phyloP scores from a whole-genome alignment of 2,888 invertebrate species.

The Aelia acuminata region DNA sequence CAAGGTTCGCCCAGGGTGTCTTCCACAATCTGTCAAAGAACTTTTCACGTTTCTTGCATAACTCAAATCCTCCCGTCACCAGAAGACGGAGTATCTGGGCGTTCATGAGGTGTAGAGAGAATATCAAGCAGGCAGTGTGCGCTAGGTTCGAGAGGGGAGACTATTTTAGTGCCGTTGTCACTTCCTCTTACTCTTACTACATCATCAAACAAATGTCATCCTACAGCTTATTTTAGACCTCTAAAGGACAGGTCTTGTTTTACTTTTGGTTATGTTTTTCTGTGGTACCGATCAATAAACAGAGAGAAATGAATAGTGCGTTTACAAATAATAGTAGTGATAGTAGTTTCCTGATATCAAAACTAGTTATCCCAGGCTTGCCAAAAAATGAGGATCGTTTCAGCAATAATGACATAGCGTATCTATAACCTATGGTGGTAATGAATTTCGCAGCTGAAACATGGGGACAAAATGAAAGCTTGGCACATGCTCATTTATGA shows the following conservation, averaged over 20 bases:
- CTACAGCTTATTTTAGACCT: neutral
- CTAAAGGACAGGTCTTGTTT: neutral
- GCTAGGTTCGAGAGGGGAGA: neutral
- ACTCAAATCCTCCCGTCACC: neutral
- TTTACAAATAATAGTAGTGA: too few species aligned
- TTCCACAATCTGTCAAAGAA: neutral
- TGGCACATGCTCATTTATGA: too few species aligned
- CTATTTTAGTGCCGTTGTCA: neutral
- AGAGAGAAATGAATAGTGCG: too few species aligned
- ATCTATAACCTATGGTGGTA: too few species aligned
- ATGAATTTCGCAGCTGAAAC: too few species aligned
- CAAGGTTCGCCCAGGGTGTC: neutral
- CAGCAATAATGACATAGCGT: too few species aligned
- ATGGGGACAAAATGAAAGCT: too few species aligned
- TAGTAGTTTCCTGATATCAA: too few species aligned
- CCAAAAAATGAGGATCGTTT: too few species aligned
- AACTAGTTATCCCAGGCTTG: too few species aligned
- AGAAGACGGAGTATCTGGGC: constrained; percentile 6
- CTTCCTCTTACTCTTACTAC: neutral
- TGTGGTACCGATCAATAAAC: too few species aligned
- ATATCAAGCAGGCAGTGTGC: neutral
- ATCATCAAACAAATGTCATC: neutral
- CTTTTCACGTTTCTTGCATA: constrained; percentile 32
- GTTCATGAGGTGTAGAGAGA: neutral
- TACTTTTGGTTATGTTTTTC: neutral